Evolutionary conservation across 1,140 invertebrate genomes (phyloP).

Genomic region (Cotesia typhae): DNA sequence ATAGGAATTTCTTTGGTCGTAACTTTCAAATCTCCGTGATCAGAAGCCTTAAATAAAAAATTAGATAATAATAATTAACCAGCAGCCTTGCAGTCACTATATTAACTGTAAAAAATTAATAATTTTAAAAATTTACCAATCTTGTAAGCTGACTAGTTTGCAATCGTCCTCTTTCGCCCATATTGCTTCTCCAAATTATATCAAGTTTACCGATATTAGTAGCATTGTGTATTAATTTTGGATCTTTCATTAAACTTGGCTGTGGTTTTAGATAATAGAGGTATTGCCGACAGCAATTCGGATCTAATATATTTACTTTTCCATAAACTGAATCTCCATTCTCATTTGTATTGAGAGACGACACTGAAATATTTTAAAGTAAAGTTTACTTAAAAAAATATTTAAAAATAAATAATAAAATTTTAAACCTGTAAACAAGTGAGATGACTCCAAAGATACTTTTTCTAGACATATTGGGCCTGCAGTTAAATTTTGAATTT

Average conservation of each 20-base stretch:
- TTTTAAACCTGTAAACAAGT: conserved; percentile 78
- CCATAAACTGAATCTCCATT: conserved; percentile 83
- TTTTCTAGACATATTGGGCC: conserved; percentile 91
- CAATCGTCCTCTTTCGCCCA: conserved; percentile 92
- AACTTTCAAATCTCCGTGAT: conserved; percentile 87
- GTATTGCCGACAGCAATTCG: conserved; percentile 87
- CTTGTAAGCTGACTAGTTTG: conserved; percentile 95
- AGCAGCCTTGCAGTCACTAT: not conserved
- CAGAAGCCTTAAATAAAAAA: conserved; percentile 73
- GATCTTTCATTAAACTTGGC: conserved; percentile 76
- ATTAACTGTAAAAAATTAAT: conserved; percentile 26
- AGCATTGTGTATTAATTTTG: conserved; percentile 79
- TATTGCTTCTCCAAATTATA: conserved; percentile 96
- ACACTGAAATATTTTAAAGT: conserved; percentile 63
- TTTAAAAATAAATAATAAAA: not conserved
- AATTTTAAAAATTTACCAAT: conserved; percentile 68
- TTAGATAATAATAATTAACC: not conserved
- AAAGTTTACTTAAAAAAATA: conserved; percentile 24
- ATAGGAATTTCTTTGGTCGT: conserved; percentile 84
- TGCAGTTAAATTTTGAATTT: conserved; percentile 94
- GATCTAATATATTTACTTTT: conserved; percentile 81
- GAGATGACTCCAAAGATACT: conserved; percentile 89
- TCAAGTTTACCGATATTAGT: conserved; percentile 96
- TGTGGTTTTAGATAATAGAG: conserved; percentile 90
- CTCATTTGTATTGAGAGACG: conserved; percentile 72